Conservation (phyloP, 2,888 invertebrate genomes). For the Pegoplata infirma region DNA sequence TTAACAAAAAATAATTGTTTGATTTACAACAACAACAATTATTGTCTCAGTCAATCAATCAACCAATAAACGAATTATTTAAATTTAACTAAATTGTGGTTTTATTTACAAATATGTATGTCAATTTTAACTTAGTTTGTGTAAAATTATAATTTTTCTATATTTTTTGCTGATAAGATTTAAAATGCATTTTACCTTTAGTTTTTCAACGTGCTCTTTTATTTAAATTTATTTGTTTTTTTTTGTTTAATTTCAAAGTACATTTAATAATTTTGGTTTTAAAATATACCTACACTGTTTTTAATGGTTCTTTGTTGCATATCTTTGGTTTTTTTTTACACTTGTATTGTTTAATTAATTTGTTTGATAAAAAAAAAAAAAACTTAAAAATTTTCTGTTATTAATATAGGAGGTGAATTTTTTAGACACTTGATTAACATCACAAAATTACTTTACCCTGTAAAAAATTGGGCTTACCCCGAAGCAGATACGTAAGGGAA, state of each 20-base stretch:
- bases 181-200: background rate
- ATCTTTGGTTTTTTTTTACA: constrained; percentile 1
- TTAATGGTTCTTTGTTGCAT: constrained; percentile 12
- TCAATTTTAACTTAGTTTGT: background rate
- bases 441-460: too few relatives aligned
- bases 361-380: background rate
- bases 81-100: constrained; percentile 2
- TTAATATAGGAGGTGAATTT: too few relatives aligned
- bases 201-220: constrained; percentile 7
- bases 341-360: background rate
- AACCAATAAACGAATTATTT: background rate
- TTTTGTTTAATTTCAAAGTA: background rate
- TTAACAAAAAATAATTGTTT: too few relatives aligned
- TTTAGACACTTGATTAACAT: too few relatives aligned
- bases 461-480: too few relatives aligned
- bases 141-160: too few relatives aligned
- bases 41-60: too few relatives aligned
- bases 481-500: too few relatives aligned
- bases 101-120: background rate
- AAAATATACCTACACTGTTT: background rate
- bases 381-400: too few relatives aligned
- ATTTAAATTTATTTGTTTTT: background rate
- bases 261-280: background rate
- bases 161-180: background rate
- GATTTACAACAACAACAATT: too few relatives aligned